Evolutionary conservation across 2,113 vertebrate species (phyloP), one percentile per base, ranked within the genome.

Genomic region (Mobula hypostoma): DNA sequence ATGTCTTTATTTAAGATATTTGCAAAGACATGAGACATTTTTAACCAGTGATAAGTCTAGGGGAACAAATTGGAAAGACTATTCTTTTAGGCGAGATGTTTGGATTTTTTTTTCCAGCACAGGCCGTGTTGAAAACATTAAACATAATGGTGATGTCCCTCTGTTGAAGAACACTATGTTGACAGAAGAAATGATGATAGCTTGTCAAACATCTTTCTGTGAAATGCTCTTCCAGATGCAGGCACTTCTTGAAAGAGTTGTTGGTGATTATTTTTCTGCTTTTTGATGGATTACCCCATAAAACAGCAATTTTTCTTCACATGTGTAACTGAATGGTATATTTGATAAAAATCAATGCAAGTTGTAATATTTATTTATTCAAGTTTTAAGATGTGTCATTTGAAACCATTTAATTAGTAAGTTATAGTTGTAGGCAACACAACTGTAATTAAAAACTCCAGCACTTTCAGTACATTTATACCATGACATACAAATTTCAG

Each of bases 361-460:
- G 29, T 74, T 74, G 15, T 63, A 93, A 72, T 63, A 66, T 63
- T 88, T 88, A 66, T 63, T 88, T 66, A 66, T 90, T 29, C 61
- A 68, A 68, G 17, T 90, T 93, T 93, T 74, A 93, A 74, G 24
- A 27, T 93, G 27, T 76, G 68, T 70, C 70, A 74, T 93, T 93
- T 74, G 48, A 76, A 76, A 29, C 17, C 70, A 48, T 48, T 32
- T 15, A 17, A 21, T 29, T 74, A 72, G 2, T 88, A 74, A 74
- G 12, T 0, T 93, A 48, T 72, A 56, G n/a, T 70, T 68, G 40
- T 91, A 29, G 17, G 24, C 14, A 19, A 83, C 70, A 76, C n/a
- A 90, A 15, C 21, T 66, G 6, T 87, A 87, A 87, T 27, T 76
- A 70, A 93, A 93, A 21, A 19, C 17, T 29, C n/a, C 85, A 90